Evolutionary conservation across 2,888 invertebrate genomes (phyloP).

Genomic region (Boloria selene): DNA sequence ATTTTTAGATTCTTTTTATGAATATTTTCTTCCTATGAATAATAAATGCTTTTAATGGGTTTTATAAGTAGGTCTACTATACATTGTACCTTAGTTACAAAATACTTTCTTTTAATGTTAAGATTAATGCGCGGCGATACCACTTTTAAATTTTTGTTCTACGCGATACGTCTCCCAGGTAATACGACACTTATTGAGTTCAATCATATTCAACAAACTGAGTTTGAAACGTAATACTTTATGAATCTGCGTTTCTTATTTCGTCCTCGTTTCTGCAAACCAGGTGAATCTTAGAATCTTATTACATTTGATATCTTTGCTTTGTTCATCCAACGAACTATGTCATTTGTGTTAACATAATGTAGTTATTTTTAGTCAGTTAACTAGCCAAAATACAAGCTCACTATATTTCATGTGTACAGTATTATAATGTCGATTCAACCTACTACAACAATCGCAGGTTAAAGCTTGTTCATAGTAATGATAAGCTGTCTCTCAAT

Average conservation of each 20-base stretch:
- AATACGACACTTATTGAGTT: conserved; percentile 35
- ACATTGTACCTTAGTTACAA: too few species aligned
- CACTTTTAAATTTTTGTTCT: conserved; percentile 7
- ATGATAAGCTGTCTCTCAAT: too few species aligned
- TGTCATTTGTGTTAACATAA: not conserved
- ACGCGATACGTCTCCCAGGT: conserved; percentile 5
- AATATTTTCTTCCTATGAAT: too few species aligned
- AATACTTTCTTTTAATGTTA: not conserved
- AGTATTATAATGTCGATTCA: too few species aligned
- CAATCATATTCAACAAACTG: conserved; percentile 36
- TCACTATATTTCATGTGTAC: too few species aligned
- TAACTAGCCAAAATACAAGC: not conserved
- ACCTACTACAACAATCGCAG: too few species aligned
- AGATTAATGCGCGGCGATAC: not conserved
- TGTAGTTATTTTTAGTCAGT: not conserved
- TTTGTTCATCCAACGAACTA: conserved; percentile 1
- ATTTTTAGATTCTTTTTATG: too few species aligned
- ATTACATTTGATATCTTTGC: conserved; percentile 23
- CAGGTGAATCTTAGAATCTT: conserved; percentile 23
- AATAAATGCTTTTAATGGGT: too few species aligned
- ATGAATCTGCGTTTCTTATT: conserved; percentile 37
- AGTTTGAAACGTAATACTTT: conserved; percentile 32
- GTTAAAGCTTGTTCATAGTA: too few species aligned
- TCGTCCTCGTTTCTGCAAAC: conserved; percentile 33
- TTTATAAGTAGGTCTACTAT: too few species aligned